Evolutionary conservation across 2,797 vertebrate genomes (phyloP).

Genomic region (Pygocentrus nattereri): DNA sequence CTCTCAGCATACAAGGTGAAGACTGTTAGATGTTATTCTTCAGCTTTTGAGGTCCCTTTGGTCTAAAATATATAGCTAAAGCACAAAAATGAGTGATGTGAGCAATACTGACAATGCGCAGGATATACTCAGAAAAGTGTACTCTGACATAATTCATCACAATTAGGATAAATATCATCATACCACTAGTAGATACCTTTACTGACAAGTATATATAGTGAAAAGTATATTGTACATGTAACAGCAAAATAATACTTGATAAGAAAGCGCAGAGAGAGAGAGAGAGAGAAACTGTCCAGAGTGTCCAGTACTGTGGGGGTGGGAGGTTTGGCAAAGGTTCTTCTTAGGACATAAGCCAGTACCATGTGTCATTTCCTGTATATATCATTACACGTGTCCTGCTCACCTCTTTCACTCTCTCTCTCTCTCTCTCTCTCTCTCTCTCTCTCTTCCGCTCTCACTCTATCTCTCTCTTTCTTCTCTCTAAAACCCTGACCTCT

Average conservation of each 20-base stretch:
- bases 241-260: background rate
- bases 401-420: background rate
- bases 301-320: background rate
- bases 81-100: no score
- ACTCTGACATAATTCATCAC: no score
- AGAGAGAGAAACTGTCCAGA: background rate
- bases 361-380: constrained; percentile 42
- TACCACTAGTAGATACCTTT: no score
- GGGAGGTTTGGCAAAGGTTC: background rate
- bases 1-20: no score
- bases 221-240: background rate
- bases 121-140: no score
- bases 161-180: no score
- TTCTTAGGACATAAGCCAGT: constrained; percentile 22
- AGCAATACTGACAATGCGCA: no score
- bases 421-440: background rate
- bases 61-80: no score
- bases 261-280: background rate
- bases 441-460: background rate
- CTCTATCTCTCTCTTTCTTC: background rate
- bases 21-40: no score
- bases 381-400: constrained; percentile 29
- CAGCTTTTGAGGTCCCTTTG: no score
- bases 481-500: no score
- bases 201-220: no score